Evolutionary conservation across 1,140 invertebrate genomes (phyloP).

Genomic region (Pogonomyrmex californicus): DNA sequence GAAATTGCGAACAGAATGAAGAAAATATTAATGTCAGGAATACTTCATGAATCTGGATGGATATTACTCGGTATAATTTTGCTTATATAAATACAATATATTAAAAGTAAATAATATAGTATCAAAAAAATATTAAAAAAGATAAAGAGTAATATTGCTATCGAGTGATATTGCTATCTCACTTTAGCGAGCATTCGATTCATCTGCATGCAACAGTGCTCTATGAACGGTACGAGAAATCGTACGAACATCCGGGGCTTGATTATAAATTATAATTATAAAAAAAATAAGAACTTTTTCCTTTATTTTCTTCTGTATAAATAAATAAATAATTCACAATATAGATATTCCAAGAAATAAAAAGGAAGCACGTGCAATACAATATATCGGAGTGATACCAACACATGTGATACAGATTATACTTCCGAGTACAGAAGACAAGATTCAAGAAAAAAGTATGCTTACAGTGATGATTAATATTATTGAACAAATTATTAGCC

Average conservation of each 20-base stretch:
- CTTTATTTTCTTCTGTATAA: neutral
- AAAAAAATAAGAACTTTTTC: neutral
- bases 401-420: slow-evolving; percentile 87
- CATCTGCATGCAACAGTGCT: too few relatives aligned
- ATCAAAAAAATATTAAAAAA: too few relatives aligned
- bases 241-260: too few relatives aligned
- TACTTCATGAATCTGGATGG: slow-evolving; percentile 77
- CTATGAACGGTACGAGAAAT: too few relatives aligned
- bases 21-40: slow-evolving; percentile 66
- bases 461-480: slow-evolving; percentile 46
- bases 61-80: slow-evolving; percentile 79
- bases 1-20: slow-evolving; percentile 72
- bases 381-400: slow-evolving; percentile 85
- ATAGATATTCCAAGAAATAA: slow-evolving; percentile 84
- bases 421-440: neutral
- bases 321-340: slow-evolving; percentile 14
- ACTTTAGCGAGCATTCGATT: too few relatives aligned
- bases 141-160: too few relatives aligned
- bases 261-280: neutral
- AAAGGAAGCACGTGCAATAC: slow-evolving; percentile 84
- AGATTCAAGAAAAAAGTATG: slow-evolving; percentile 71
- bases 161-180: too few relatives aligned
- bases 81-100: neutral
- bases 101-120: too few relatives aligned
- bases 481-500: neutral